phyloP scores from a whole-genome alignment of 1,140 invertebrate species.

The Danaus melanippus region DNA sequence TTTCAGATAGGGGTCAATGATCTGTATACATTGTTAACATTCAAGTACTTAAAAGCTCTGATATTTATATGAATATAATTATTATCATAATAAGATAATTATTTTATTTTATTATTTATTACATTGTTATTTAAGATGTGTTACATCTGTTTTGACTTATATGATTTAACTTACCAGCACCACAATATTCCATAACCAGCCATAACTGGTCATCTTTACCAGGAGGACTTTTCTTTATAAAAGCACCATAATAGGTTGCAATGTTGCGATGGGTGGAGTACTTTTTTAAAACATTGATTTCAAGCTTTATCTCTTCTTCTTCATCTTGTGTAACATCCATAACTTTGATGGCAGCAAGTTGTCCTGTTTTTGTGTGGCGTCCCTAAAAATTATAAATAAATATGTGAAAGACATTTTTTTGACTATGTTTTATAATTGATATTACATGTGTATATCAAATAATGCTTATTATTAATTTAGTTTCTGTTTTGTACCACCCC shows the following conservation, averaged over 20 bases:
- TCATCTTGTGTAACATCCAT: conserved; percentile 99
- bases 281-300: conserved; percentile 99
- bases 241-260: conserved; percentile 99
- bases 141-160: background rate
- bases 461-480: no score
- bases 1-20: conserved; percentile 10
- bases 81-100: conserved; percentile 1
- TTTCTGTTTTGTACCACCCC: no score
- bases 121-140: background rate
- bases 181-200: conserved; percentile 99
- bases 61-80: background rate
- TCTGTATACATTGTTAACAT: conserved; percentile 8
- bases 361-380: conserved; percentile 99
- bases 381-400: conserved; percentile 79
- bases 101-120: conserved; percentile 1
- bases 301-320: conserved; percentile 99
- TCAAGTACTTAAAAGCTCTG: conserved; percentile 6
- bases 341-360: conserved; percentile 99
- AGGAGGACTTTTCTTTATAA: conserved; percentile 98
- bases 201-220: conserved; percentile 99
- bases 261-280: conserved; percentile 99
- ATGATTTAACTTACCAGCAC: conserved; percentile 79
- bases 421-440: no score
- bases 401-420: background rate
- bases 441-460: no score